Evolutionary conservation across 2,888 invertebrate species (phyloP).

Genomic region (Machimus atricapillus): DNA sequence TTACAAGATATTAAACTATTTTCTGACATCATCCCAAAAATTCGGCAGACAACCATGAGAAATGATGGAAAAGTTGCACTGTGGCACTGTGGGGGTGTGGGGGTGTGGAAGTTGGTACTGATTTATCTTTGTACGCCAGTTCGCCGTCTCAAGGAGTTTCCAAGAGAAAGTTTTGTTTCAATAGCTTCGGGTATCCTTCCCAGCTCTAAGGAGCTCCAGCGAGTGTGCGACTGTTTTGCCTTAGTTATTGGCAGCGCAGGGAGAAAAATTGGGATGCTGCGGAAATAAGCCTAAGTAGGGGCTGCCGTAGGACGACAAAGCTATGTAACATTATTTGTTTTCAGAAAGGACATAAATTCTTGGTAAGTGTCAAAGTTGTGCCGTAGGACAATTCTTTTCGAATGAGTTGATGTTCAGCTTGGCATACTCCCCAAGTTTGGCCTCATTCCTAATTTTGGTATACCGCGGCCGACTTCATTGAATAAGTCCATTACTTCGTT

Average conservation of each 20-base stretch:
- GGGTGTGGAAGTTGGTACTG: not conserved
- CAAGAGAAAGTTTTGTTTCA: slow-evolving; percentile 7
- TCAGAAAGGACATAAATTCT: not conserved
- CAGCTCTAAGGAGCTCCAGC: not conserved
- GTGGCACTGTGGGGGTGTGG: not conserved
- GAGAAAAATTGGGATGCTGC: not conserved
- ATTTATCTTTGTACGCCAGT: not conserved
- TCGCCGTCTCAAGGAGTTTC: not conserved
- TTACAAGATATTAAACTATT: slow-evolving; percentile 13
- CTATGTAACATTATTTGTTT: not conserved
- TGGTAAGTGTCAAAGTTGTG: not conserved
- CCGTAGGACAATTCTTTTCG: not conserved
- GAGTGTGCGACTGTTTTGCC: not conserved
- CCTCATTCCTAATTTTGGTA: not conserved
- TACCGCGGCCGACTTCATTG: not conserved
- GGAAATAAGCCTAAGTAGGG: not conserved
- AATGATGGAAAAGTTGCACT: not conserved
- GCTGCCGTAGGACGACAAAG: not conserved
- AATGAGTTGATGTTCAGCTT: not conserved
- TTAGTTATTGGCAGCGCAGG: not conserved
- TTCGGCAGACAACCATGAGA: not conserved
- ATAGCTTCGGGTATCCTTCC: not conserved
- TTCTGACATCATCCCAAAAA: not conserved
- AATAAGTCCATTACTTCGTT: not conserved
- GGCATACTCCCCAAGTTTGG: not conserved